Conservation (phyloP, 2,888 invertebrate genomes). For the Yponomeuta malinellus region DNA sequence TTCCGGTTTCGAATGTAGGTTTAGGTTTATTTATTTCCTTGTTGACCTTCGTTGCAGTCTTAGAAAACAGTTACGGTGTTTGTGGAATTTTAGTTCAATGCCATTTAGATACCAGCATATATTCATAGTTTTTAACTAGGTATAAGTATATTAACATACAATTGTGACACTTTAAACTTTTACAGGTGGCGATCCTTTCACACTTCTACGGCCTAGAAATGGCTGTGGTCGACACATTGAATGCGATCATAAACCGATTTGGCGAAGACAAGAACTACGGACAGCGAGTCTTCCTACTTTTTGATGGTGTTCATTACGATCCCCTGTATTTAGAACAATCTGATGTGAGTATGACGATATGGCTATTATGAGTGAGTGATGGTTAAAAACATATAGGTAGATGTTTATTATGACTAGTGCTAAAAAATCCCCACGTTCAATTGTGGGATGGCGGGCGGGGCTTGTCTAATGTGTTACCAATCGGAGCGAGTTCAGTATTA, state of each 20-base stretch:
- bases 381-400: no score
- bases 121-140: no score
- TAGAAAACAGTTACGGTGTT: no score
- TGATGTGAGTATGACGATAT: constrained; percentile 74
- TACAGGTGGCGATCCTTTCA: constrained; percentile 85
- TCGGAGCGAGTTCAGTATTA: no score
- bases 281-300: constrained; percentile 89
- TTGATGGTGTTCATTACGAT: constrained; percentile 98
- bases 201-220: constrained; percentile 93
- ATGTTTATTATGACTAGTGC: no score
- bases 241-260: constrained; percentile 92
- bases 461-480: background rate
- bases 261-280: constrained; percentile 93
- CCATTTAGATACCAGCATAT: no score
- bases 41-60: no score
- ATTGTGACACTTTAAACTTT: background rate
- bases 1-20: background rate
- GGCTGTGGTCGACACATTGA: constrained; percentile 93
- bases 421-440: no score
- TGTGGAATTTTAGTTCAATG: no score
- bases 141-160: no score
- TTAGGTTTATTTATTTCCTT: no score
- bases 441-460: no score
- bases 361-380: background rate
- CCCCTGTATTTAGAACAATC: constrained; percentile 90